Percentiles rank a stretch among this genome's conserved stretches.
Conservation (phyloP, 2,113 vertebrate genomes). For the Psilopsiagon aurifrons region DNA sequence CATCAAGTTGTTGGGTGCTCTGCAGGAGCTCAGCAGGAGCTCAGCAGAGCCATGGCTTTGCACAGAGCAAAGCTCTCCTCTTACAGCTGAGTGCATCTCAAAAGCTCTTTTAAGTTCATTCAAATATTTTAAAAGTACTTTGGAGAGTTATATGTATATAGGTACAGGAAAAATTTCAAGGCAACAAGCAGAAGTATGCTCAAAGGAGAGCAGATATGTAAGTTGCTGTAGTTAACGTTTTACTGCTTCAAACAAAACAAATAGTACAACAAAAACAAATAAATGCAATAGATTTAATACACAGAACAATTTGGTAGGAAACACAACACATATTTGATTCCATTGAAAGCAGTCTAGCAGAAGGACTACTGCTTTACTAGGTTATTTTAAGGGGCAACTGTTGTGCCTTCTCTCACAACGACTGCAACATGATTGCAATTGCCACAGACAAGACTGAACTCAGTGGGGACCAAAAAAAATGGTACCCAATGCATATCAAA, state of each 20-base stretch:
- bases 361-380: neutral
- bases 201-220: neutral
- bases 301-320: neutral
- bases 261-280: neutral
- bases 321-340: neutral
- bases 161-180: neutral
- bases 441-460: fast-evolving
- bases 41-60: neutral
- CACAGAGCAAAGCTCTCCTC: neutral
- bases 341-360: neutral
- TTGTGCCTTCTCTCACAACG: neutral
- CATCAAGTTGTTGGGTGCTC: fast-evolving
- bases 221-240: neutral
- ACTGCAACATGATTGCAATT: neutral
- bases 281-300: neutral
- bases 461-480: neutral
- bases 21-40: neutral
- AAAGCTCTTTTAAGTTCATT: neutral
- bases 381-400: neutral
- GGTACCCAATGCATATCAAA: neutral
- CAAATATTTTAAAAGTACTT: neutral
- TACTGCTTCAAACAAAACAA: neutral
- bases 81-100: neutral
- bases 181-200: neutral
- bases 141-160: neutral